Evolutionary conservation across 2,797 vertebrate genomes (phyloP), one percentile per base, ranked within the genome.

Genomic region (Coracias cyanogaster): DNA sequence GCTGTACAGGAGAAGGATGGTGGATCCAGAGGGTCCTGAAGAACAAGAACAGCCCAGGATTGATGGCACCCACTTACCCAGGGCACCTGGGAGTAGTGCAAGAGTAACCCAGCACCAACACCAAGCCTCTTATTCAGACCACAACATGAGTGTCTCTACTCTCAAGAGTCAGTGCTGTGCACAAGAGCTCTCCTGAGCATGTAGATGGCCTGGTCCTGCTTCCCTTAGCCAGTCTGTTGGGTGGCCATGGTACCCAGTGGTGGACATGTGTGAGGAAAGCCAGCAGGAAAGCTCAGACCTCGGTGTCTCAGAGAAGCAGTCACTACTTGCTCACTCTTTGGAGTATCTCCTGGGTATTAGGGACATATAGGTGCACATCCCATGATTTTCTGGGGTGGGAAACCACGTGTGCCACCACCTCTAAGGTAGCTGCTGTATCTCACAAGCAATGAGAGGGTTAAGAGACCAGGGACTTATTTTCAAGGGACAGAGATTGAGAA

Each of bases 361-460:
- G 35, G 67, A 54, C 45, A 64, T 35, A n/a, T 0, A 51, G 29
- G 19, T 62, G 18, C 26, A 37, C 28, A 73, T 55, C 7, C 9
- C 21, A 22, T 4, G 26, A 2, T 49, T 77, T 94, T 54, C 37
- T 17, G 49, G 25, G 17, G 12, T 7, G 3, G 28, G 35, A 89
- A 83, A 52, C 1, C 2, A 25, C 39, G 16, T 5, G 4, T 81
- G 4, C 54, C 54, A n/a, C 26, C 83, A 31, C 21, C 28, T 55
- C 48, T 55, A 51, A 7, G 4, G 19, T 67, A 77, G 33, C 55
- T 92, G 25, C 21, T 52, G 9, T 67, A 48, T 90, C 81, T 86
- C 74, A 78, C 37, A 72, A 61, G 43, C 15, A 91, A 11, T 20
- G 71, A 76, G n/a, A 93, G 72, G 22, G 82, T 90, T 96, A 95